phyloP scores from a whole-genome alignment of 2,888 invertebrate species.

The Cylindroiulus punctatus region DNA sequence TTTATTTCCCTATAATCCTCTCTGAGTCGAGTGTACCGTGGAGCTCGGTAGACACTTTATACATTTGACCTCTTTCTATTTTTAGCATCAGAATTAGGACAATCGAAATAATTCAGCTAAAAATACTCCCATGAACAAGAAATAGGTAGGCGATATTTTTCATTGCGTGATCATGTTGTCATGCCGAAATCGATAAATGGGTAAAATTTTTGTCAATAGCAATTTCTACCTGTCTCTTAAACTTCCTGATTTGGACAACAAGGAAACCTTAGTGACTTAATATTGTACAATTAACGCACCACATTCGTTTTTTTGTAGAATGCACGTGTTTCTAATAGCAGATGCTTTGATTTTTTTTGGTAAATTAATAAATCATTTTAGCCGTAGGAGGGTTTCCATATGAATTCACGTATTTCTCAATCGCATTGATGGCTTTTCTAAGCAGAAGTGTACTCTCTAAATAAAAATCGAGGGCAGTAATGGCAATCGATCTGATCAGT shows the following conservation, averaged over 20 bases:
- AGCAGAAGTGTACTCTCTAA: no score
- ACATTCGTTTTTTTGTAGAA: no score
- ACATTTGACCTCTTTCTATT: slow-evolving; percentile 37
- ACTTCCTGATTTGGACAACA: not conserved
- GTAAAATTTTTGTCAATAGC: not conserved
- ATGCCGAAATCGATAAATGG: not conserved
- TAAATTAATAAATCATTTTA: no score
- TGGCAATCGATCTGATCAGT: no score
- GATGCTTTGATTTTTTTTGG: no score
- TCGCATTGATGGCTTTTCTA: no score
- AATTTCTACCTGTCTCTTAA: not conserved
- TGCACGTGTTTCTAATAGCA: no score
- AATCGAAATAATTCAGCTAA: not conserved
- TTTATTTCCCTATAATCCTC: slow-evolving; percentile 26
- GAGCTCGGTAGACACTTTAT: not conserved
- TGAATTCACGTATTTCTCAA: no score
- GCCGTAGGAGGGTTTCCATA: no score
- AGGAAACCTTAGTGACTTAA: no score
- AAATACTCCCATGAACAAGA: not conserved
- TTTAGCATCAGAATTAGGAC: slow-evolving; percentile 39
- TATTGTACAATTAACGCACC: no score
- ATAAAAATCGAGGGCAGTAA: no score
- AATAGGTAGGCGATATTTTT: not conserved
- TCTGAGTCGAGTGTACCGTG: not conserved
- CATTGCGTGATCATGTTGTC: not conserved